Evolutionary conservation across 2,113 vertebrate genomes (phyloP).

Genomic region (Peromyscus californicus): DNA sequence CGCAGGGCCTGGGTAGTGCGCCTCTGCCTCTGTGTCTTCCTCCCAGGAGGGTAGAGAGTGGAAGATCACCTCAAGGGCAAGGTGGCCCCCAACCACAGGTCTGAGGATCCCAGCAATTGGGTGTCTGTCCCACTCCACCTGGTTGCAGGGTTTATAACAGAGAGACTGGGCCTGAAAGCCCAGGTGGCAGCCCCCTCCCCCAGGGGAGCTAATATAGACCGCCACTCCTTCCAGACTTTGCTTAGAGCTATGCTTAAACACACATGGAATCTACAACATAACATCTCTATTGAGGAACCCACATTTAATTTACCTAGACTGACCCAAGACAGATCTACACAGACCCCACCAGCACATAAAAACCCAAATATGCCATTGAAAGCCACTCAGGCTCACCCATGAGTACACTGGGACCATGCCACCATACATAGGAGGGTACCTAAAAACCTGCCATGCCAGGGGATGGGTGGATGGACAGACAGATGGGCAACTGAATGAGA

Average conservation of each 20-base stretch:
- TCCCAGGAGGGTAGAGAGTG: rapidly evolving
- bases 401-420: too few species aligned
- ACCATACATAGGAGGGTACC: neutral
- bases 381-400: neutral
- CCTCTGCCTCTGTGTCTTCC: neutral
- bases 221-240: too few species aligned
- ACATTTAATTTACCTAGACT: neutral
- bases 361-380: neutral
- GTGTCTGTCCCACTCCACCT: neutral
- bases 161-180: neutral
- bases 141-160: rapidly evolving
- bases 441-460: too few species aligned
- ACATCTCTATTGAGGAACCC: neutral
- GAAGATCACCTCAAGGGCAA: neutral
- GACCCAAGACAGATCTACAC: neutral
- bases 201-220: neutral
- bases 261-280: too few species aligned
- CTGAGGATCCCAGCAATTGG: rapidly evolving
- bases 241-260: neutral
- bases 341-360: neutral
- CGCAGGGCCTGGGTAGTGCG: neutral
- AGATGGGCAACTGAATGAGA: neutral
- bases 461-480: neutral
- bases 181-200: neutral
- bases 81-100: rapidly evolving